phyloP scores from a whole-genome alignment of 2,888 invertebrate species.

The Pristionchus japonicus region DNA sequence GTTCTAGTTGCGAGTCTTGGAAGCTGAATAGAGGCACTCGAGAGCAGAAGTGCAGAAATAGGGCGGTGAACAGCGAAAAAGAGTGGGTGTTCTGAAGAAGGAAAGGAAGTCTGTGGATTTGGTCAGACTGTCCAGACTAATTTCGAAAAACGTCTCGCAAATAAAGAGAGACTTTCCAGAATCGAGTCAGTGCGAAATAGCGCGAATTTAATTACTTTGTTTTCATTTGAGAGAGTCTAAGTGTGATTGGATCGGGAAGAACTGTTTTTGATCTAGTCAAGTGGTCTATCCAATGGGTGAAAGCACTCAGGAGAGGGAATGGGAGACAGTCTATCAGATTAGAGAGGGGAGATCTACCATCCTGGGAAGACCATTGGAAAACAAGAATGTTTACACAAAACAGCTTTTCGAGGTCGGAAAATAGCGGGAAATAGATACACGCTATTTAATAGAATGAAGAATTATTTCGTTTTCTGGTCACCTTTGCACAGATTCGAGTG shows the following conservation, averaged over 20 bases:
- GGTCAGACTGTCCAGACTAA: too few relatives aligned
- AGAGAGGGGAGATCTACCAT: neutral
- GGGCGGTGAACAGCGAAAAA: neutral
- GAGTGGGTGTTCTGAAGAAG: neutral
- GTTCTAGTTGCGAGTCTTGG: neutral
- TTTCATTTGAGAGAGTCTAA: neutral
- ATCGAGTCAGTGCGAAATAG: neutral
- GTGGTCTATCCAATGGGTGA: neutral
- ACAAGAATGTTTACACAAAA: neutral
- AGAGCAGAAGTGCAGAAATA: too few relatives aligned
- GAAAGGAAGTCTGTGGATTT: neutral
- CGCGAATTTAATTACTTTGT: conserved; percentile 1
- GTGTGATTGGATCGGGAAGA: neutral
- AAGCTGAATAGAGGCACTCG: neutral
- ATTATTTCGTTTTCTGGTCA: too few relatives aligned
- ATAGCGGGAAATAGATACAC: neutral
- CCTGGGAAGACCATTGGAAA: neutral
- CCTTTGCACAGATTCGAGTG: too few relatives aligned
- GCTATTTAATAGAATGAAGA: too few relatives aligned
- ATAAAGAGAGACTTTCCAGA: neutral
- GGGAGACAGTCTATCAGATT: neutral
- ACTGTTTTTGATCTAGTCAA: neutral
- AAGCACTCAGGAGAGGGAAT: neutral
- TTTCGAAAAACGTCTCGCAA: neutral
- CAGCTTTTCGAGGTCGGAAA: neutral